Evolutionary conservation across 2,888 invertebrate genomes (phyloP).

Genomic region (Lasioglossum pauxillum): DNA sequence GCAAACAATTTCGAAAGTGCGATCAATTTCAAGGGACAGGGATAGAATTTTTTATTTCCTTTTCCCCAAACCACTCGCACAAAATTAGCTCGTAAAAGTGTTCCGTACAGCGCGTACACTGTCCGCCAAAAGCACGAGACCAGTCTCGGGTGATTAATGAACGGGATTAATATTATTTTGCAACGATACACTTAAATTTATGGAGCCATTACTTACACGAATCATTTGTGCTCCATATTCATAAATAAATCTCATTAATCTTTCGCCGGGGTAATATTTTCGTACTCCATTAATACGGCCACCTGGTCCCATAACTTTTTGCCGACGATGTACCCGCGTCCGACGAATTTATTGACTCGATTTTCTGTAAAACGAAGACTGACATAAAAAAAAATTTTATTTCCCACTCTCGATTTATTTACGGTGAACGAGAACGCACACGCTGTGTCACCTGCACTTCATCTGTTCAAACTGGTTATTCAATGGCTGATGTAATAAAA

Average conservation of each 20-base stretch:
- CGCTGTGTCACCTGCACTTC: background rate
- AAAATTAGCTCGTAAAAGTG: background rate
- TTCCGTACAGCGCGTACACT: background rate
- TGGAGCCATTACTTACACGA: background rate
- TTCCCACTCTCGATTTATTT: background rate
- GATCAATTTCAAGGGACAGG: background rate
- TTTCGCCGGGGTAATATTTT: background rate
- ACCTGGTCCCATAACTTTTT: background rate
- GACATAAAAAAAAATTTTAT: background rate
- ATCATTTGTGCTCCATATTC: background rate
- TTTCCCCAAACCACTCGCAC: background rate
- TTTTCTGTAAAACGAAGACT: slow-evolving; percentile 3
- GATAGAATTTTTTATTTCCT: background rate
- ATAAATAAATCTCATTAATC: background rate
- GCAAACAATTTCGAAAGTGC: background rate
- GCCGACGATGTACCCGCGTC: background rate
- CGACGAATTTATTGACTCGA: slow-evolving; percentile 8
- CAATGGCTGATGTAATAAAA: background rate
- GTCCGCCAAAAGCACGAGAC: background rate
- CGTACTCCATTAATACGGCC: background rate
- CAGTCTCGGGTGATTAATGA: background rate
- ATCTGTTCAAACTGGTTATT: background rate
- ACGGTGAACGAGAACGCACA: background rate
- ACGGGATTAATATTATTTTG: background rate
- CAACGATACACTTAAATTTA: background rate